Percentiles rank a stretch among this genome's conserved stretches.
These are phyloP conservation scores for Drosophila algonquin DNA, from an alignment of 2,888 invertebrate species.

Conservation along the genomic window DNA sequence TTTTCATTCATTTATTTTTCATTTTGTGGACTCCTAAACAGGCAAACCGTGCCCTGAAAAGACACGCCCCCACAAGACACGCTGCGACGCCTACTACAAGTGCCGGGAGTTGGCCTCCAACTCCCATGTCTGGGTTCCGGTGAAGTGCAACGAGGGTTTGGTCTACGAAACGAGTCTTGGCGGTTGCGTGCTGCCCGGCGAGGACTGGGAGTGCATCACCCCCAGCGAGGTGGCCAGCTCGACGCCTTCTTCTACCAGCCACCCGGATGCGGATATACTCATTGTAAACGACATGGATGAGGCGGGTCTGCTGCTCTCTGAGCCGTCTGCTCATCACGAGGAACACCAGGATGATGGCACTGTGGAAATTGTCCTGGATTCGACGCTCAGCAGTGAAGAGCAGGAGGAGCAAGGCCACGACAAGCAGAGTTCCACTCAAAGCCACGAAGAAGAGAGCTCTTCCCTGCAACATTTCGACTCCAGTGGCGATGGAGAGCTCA, in stretches of 20 bases:
- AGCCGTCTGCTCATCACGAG: constrained; percentile 14
- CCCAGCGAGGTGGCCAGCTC: constrained; percentile 55
- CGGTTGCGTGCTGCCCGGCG: constrained; percentile 83
- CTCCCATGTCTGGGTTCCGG: constrained; percentile 82
- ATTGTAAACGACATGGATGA: constrained; percentile 66
- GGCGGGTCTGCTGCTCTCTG: constrained; percentile 47
- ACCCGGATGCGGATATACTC: constrained; percentile 59
- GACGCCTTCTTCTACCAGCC: constrained; percentile 5
- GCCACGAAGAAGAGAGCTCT: constrained; percentile 44
- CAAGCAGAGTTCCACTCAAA: background rate
- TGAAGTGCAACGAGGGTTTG: constrained; percentile 81
- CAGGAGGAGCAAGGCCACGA: constrained; percentile 35
- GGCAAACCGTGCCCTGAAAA: constrained; percentile 83
- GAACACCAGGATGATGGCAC: constrained; percentile 57
- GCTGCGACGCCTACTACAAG: constrained; percentile 83
- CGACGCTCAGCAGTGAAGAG: constrained; percentile 66
- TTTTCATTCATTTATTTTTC: constrained; percentile 1
- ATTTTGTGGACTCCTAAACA: constrained; percentile 32
- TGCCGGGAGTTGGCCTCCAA: constrained; percentile 78
- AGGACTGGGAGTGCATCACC: constrained; percentile 83
- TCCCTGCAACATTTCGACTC: constrained; percentile 64
- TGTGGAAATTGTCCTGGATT: constrained; percentile 66
- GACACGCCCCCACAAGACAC: constrained; percentile 81
- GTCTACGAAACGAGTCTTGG: constrained; percentile 82
- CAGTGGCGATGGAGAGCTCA: constrained; percentile 81